Conservation (phyloP, 92 coral and sea anemone genomes). For the Porites divaricata region DNA sequence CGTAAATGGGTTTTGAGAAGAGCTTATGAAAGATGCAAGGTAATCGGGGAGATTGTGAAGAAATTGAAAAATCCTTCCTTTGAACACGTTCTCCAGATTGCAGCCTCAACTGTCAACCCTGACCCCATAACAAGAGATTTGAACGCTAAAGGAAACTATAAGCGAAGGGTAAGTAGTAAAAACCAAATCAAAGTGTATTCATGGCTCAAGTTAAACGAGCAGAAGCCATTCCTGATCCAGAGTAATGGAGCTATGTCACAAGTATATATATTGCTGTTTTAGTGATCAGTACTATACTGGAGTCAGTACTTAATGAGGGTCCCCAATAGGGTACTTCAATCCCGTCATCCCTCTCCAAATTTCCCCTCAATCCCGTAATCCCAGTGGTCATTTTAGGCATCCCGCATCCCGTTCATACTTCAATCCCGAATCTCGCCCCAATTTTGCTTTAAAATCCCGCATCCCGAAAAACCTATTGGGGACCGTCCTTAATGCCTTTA, state of each 20-base stretch:
- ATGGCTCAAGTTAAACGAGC: background rate
- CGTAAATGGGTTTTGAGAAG: background rate
- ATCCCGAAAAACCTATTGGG: too few relatives aligned
- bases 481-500: too few relatives aligned
- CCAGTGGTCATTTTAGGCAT: too few relatives aligned
- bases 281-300: too few relatives aligned
- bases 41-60: background rate
- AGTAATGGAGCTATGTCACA: background rate
- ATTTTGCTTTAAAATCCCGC: too few relatives aligned
- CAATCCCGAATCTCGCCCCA: too few relatives aligned
- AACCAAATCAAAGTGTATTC: background rate
- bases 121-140: conserved; percentile 3
- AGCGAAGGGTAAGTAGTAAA: conserved; percentile 25
- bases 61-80: background rate
- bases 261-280: too few relatives aligned
- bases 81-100: background rate
- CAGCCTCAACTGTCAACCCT: conserved; percentile 19
- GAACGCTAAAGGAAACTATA: background rate
- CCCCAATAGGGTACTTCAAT: too few relatives aligned
- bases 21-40: conserved; percentile 6
- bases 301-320: too few relatives aligned
- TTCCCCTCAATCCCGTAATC: too few relatives aligned
- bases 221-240: background rate
- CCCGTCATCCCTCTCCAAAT: too few relatives aligned
- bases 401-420: too few relatives aligned